Evolutionary conservation across 2,797 vertebrate genomes (phyloP), one percentile per base, ranked within the genome.

Genomic region (Denticeps clupeoides): DNA sequence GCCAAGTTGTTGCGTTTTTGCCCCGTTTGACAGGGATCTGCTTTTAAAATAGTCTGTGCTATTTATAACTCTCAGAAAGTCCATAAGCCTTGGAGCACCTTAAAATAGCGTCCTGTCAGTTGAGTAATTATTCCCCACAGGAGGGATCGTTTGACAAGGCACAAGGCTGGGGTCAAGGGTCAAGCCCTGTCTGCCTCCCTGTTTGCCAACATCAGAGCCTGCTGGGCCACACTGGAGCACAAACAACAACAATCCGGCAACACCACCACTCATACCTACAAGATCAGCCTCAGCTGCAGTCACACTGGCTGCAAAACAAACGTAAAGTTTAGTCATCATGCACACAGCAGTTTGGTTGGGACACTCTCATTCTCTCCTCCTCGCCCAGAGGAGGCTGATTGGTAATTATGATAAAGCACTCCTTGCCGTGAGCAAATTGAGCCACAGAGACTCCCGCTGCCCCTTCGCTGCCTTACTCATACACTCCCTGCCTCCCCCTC

Each of bases 81-180:
- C 48, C 13, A 46, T 49, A 55, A 64, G 49, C 53, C 60, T 62
- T 47, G 52, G 52, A 56, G 55, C 55, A 61, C 41, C 65, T 66
- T 66, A 66, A 72, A 69, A 72, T 70, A 72, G 69, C 67, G 55
- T 43, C 59, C 53, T 52, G 56, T 57, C 51, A 50, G 45, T 63
- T 44, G 56, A 54, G 67, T 66, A 70, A 70, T 70, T 69, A 65
- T 67, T 65, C 64, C 64, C 47, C 38, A 58, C 61, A 68, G 67
- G 67, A 73, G 69, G 64, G 67, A 71, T 64, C 72, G 67, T 74
- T 69, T 78, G 74, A 80, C 78, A 68, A 72, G 78, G 77, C 81
- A 82, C 80, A 84, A 82, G 82, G 71, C 80, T 70, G 68, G 59
- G 74, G 76, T 82, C 72, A 75, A 54, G 79, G 77, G 49, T 72